Base-by-base conservation (phyloP, 1,140 invertebrate species). In the Babylonia areolata region DNA sequence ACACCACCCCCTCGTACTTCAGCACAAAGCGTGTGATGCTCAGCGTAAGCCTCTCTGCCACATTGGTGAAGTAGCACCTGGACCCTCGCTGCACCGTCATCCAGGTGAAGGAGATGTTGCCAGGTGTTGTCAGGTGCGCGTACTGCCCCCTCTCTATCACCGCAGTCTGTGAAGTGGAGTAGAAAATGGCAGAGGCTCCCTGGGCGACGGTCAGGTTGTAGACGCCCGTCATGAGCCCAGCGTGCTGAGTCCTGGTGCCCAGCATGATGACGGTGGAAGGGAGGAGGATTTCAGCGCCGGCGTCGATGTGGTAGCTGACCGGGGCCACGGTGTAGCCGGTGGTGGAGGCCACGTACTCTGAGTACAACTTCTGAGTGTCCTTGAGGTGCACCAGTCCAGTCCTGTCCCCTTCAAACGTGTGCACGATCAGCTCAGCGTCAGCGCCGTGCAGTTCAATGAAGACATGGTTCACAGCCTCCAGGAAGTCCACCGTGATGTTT, bases 321-420 rank as follows among this genome's bases (percentile, higher is more conserved):
- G 91, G 91, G n/a, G 91, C 91, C 20, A 92, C 90, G 31, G 91
- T 91, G 80, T 91, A 92, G 17, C 91, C 91, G 64, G 89, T 88
- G 58, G 88, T 90, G 11, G 91, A 92, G 46, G 89, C 89, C 33
- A 90, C 86, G 85, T 91, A 91, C 79, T 92, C 91, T 12, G 90
- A 87, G 85, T 86, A 89, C 23, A 92, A 85, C 69, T 86, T 89
- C 85, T 92, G 91, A n/a, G 82, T 80, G 40, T 31, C 31, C 23
- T 73, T 71, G 23, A 92, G 58, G 88, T 91, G 89, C 88, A 92
- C 88, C 42, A 90, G 58, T 2, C 91, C 91, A 23, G 91, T 92
- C 84, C 89, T 88, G 81, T 92, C 91, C 23, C 91, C 91, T 79
- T 87, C 51, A 89, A 92, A 92, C 79, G 89, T 91, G 84, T 92